Evolutionary conservation across 2,888 invertebrate species (phyloP).

Genomic region (Anagyrus pseudococci): DNA sequence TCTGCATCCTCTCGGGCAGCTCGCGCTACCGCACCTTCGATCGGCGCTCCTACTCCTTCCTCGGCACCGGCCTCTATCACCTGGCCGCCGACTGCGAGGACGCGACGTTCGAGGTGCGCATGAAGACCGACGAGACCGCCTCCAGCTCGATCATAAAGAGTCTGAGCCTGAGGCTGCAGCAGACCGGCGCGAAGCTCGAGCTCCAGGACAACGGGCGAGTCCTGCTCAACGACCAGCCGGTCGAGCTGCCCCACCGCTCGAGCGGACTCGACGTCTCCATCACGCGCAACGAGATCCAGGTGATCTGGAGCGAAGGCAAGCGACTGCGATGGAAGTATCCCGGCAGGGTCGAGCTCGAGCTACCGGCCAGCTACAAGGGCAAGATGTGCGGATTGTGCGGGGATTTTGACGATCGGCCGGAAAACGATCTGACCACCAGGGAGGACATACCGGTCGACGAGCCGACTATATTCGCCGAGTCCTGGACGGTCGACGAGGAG

Average conservation of each 20-base stretch:
- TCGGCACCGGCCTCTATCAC: conserved; percentile 92
- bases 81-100: conserved; percentile 82
- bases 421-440: conserved; percentile 82
- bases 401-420: conserved; percentile 86
- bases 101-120: conserved; percentile 80
- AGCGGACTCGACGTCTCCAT: conserved; percentile 66
- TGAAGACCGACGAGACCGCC: conserved; percentile 60
- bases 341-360: conserved; percentile 84
- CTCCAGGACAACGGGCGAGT: conserved; percentile 85
- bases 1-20: conserved; percentile 93
- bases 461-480: conserved; percentile 76
- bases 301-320: conserved; percentile 77
- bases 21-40: conserved; percentile 96
- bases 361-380: conserved; percentile 76
- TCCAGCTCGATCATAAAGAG: conserved; percentile 91
- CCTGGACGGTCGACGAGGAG: conserved; percentile 73
- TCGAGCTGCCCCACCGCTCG: conserved; percentile 73
- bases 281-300: conserved; percentile 71
- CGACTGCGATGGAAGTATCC: conserved; percentile 92
- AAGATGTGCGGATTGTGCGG: conserved; percentile 92
- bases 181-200: conserved; percentile 76
- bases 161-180: conserved; percentile 78
- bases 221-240: conserved; percentile 82
- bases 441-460: conserved; percentile 74
- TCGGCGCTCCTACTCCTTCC: conserved; percentile 90